Evolutionary conservation across 2,797 vertebrate species (phyloP), one percentile per base, ranked within the genome.

Genomic region (Molothrus ater): DNA sequence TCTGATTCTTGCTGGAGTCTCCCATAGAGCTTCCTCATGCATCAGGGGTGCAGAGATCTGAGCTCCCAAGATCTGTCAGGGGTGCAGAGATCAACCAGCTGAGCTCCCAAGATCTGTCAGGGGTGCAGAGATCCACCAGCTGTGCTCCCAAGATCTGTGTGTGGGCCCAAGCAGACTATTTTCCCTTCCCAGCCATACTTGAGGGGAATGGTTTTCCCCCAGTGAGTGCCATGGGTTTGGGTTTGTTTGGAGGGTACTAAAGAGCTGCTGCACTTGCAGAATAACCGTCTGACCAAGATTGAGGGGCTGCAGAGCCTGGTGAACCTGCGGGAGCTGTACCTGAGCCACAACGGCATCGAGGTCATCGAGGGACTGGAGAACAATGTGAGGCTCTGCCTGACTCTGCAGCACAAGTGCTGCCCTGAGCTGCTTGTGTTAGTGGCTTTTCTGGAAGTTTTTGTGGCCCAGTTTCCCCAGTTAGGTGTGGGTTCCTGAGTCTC

Each of bases 301-400:
- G 99, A 99, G 95, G 99, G 99, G 38, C 97, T 99, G 20, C 99
- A 99, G 96, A 98, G 97, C 96, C 95, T 99, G 89, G 98, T 98
- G 95, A 99, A 98, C 92, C 94, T 99, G 92, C 98, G 98, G 19
- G 99, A 99, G 97, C 96, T 99, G 56, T 99, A 99, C 96, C 98
- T 99, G 94, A 99, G 99, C 97, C 99, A 99, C 97, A 99, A 99
- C 2, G 99, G 99, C 95, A 99, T 99, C 6, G 99, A 99, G 97
- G 98, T 99, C 96, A 99, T 99, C 47, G 99, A 99, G 94, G 99
- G 99, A 86, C 98, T 99, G 97, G 99, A 99, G 96, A 99, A 98
- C 98, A 99, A 99, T 17, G 99, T 99, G 97, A 99, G 47, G 2
- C 34, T 88, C 7, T 26, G 73, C 50, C 90, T 59, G 38, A 16